Percentiles rank a stretch among this genome's conserved stretches.
These are phyloP conservation scores for Hystrix brachyura DNA, from an alignment of 2,113 vertebrate genomes.

Conservation along the genomic window DNA sequence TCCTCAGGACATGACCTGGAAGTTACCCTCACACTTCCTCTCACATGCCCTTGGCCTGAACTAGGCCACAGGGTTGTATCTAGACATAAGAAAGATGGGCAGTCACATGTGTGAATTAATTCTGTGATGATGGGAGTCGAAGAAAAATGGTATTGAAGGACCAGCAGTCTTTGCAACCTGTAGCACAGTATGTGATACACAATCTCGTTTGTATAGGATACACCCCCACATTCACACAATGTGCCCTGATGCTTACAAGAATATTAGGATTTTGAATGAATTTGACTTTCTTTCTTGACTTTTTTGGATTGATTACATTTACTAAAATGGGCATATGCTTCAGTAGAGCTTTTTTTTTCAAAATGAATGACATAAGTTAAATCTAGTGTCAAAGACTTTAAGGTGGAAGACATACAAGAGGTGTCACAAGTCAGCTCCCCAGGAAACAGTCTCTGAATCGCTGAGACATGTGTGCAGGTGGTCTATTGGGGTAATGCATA, in stretches of 20 bases:
- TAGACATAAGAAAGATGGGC: background rate
- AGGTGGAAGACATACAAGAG: background rate
- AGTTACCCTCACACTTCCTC: background rate
- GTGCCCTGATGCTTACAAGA: background rate
- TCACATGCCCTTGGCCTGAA: background rate
- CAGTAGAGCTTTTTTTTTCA: background rate
- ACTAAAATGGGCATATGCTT: background rate
- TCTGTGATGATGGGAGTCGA: background rate
- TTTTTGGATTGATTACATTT: background rate
- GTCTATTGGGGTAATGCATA: background rate
- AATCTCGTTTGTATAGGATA: background rate
- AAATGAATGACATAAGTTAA: slow-evolving; percentile 28
- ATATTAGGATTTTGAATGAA: background rate
- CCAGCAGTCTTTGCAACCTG: background rate
- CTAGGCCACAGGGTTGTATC: background rate
- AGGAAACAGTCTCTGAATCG: background rate
- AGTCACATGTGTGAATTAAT: background rate
- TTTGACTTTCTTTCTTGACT: slow-evolving; percentile 27
- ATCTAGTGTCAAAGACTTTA: background rate
- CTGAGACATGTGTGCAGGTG: background rate
- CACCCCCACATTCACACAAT: background rate
- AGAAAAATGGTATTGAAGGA: background rate
- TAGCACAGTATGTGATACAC: background rate
- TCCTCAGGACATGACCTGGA: background rate
- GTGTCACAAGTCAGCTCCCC: background rate